phyloP scores from a whole-genome alignment of 2,888 invertebrate species.

The Scaptomyza parva region DNA sequence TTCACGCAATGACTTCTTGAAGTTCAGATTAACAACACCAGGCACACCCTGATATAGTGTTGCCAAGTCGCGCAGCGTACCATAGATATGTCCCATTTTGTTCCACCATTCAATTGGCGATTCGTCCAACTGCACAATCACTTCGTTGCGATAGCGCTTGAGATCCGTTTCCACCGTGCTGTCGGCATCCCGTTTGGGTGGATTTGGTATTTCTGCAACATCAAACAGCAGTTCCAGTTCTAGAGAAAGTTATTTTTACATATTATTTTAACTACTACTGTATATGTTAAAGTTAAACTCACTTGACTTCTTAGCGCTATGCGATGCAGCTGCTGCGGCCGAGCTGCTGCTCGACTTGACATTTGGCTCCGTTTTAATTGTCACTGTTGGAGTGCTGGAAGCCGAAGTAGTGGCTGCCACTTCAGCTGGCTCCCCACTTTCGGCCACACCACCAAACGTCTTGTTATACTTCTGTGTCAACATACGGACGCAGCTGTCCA shows the following conservation, averaged over 20 bases:
- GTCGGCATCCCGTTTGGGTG: conserved; percentile 56
- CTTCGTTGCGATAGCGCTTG: conserved; percentile 82
- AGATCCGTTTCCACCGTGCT: conserved; percentile 80
- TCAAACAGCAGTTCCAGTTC: conserved; percentile 83
- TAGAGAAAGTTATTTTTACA: conserved; percentile 29
- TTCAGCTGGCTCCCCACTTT: conserved; percentile 48
- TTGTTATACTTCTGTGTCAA: conserved; percentile 76
- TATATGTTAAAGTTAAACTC: conserved; percentile 14
- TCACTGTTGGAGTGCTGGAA: conserved; percentile 39
- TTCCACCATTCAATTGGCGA: conserved; percentile 84
- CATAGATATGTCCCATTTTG: conserved; percentile 81
- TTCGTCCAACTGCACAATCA: conserved; percentile 81
- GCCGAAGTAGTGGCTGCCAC: conserved; percentile 44
- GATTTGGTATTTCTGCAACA: conserved; percentile 65
- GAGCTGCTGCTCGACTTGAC: conserved; percentile 33
- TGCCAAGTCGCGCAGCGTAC: conserved; percentile 77
- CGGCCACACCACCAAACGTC: conserved; percentile 47
- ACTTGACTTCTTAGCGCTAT: conserved; percentile 66
- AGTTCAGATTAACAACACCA: conserved; percentile 82
- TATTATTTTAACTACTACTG: conserved; percentile 1
- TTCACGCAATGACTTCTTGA: conserved; percentile 77
- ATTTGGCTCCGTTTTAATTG: conserved; percentile 64
- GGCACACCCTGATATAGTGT: conserved; percentile 82
- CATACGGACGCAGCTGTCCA: conserved; percentile 68
- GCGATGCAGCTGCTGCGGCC: background rate